phyloP scores from a whole-genome alignment of 1,140 invertebrate genomes.

The Ericerus pela region DNA sequence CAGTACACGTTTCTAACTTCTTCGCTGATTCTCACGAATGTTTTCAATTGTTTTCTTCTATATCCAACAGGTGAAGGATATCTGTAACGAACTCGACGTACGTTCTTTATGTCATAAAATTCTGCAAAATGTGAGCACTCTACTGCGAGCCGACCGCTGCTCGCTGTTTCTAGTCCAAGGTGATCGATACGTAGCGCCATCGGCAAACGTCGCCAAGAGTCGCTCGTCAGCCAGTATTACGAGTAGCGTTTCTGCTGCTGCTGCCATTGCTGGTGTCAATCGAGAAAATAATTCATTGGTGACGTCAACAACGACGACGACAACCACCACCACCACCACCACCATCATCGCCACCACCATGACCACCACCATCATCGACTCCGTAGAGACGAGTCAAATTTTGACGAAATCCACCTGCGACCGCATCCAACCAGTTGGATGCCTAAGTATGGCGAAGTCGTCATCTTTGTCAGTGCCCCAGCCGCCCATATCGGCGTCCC shows the following conservation, averaged over 20 bases:
- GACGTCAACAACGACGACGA: background rate
- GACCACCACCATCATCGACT: conserved; percentile 6
- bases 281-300: background rate
- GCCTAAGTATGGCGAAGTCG: conserved; percentile 15
- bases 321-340: background rate
- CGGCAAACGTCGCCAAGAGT: background rate
- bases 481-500: background rate
- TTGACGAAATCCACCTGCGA: background rate
- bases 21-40: too few species aligned
- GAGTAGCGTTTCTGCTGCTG: background rate
- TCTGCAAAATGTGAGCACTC: conserved; percentile 81
- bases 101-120: conserved; percentile 89
- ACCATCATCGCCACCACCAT: background rate
- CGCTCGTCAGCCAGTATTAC: conserved; percentile 14
- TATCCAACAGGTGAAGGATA: conserved; percentile 88
- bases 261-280: background rate
- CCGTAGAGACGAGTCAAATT: background rate
- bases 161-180: conserved; percentile 86
- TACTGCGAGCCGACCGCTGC: conserved; percentile 80
- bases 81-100: conserved; percentile 89
- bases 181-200: conserved; percentile 32
- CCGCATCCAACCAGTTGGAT: conserved; percentile 13
- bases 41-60: too few species aligned
- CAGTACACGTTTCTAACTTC: too few species aligned
- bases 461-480: background rate